These are phyloP conservation scores for Cairina moschata DNA, from an alignment of 2,113 vertebrate species.

Conservation along the genomic window DNA sequence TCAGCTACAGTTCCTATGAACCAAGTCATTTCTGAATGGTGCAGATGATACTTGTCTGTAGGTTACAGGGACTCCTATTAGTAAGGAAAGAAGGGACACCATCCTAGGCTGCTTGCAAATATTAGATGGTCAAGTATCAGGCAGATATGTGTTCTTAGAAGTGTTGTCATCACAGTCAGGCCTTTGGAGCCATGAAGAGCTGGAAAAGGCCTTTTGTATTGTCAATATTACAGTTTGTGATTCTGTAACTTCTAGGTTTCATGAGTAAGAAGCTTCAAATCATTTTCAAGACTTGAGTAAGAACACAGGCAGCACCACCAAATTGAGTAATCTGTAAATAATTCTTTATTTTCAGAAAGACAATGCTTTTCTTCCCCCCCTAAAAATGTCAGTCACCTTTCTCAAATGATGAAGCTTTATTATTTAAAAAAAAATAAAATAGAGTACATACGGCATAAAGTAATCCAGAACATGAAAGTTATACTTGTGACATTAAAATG, in stretches of 20 bases:
- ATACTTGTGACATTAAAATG: neutral
- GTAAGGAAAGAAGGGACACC: neutral
- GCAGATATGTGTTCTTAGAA: neutral
- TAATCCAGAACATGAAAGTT: conserved; percentile 33
- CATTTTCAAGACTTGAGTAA: neutral
- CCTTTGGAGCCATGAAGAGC: neutral
- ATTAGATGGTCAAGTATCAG: neutral
- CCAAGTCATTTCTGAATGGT: neutral
- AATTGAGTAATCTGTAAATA: too few relatives aligned
- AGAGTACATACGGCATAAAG: neutral
- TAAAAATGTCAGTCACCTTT: neutral
- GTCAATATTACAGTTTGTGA: neutral
- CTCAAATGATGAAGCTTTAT: neutral
- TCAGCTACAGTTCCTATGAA: neutral
- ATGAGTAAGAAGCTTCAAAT: neutral
- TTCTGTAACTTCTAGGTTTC: neutral
- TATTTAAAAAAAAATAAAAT: conserved; percentile 7
- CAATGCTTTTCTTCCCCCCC: neutral
- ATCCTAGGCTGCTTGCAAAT: neutral
- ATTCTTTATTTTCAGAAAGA: neutral
- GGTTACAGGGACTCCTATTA: neutral
- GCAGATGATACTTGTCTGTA: neutral
- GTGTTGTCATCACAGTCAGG: neutral
- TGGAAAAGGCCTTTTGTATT: neutral
- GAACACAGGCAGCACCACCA: neutral